Percentiles rank a stretch among this genome's conserved stretches.
phyloP scores from a whole-genome alignment of 2,797 vertebrate genomes.

The Gobio occitaniae region DNA sequence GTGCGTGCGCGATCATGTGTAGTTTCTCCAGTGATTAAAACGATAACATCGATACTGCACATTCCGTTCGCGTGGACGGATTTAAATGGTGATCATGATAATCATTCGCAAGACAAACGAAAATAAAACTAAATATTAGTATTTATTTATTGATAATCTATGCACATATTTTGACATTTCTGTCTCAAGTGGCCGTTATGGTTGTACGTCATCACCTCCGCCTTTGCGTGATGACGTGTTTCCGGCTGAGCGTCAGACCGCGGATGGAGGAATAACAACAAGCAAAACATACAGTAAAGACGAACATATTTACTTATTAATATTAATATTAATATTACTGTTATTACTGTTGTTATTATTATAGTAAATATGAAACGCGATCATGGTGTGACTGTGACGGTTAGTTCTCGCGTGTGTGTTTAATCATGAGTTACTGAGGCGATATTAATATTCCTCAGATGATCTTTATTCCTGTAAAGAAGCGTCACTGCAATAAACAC shows the following conservation, averaged over 20 bases:
- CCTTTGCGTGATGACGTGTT: background rate
- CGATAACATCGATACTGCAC: too few species aligned
- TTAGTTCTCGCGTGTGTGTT: slow-evolving; percentile 18
- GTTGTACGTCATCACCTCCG: background rate
- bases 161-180: background rate
- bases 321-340: background rate
- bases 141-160: background rate
- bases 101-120: background rate
- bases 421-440: slow-evolving; percentile 31
- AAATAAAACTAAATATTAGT: background rate
- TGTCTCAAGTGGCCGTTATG: background rate
- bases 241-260: background rate
- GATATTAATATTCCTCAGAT: too few species aligned
- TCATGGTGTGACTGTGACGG: too few species aligned
- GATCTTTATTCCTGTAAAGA: too few species aligned
- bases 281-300: slow-evolving; percentile 7
- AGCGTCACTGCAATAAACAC: too few species aligned
- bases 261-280: slow-evolving; percentile 12
- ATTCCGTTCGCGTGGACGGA: too few species aligned
- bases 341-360: too few species aligned
- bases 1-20: background rate
- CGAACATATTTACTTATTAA: background rate
- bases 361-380: background rate
- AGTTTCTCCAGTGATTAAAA: background rate
- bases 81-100: background rate